These are phyloP conservation scores for Phataginus tetradactyla DNA, from an alignment of 2,797 vertebrate genomes.

Conservation along the genomic window DNA sequence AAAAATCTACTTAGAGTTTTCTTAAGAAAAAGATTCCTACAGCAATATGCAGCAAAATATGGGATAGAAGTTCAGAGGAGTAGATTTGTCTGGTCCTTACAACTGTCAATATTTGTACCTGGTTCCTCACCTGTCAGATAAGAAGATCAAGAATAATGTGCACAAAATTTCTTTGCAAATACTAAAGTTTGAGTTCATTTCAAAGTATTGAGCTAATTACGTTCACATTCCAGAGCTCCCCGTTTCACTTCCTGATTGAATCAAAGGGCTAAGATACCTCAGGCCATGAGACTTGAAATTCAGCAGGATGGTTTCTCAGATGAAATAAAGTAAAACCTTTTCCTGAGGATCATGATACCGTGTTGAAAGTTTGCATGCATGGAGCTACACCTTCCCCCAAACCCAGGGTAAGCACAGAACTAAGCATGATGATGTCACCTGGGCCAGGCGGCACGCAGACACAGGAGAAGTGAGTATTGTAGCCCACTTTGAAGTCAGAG, in stretches of 20 bases:
- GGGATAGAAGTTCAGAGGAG: background rate
- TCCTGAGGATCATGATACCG: background rate
- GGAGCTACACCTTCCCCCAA: background rate
- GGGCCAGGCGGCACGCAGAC: slow-evolving; percentile 90
- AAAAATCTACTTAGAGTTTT: background rate
- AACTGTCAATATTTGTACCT: background rate
- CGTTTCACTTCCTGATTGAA: background rate
- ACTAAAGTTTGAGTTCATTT: background rate
- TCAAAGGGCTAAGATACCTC: background rate
- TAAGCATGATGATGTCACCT: slow-evolving; percentile 86
- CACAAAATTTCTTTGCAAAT: background rate
- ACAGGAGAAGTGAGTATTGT: slow-evolving; percentile 93
- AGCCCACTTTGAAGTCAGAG: slow-evolving; percentile 89
- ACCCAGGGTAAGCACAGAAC: background rate
- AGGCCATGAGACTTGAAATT: background rate
- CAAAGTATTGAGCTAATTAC: background rate
- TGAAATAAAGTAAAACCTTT: background rate
- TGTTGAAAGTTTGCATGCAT: background rate
- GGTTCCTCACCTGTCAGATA: background rate
- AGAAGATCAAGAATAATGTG: background rate
- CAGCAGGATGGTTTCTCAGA: background rate
- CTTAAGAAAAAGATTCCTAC: background rate
- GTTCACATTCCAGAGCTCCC: background rate
- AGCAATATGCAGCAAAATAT: background rate
- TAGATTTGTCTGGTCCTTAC: background rate